Conservation (phyloP, 2,888 invertebrate species). For the Andrena hattorfiana region DNA sequence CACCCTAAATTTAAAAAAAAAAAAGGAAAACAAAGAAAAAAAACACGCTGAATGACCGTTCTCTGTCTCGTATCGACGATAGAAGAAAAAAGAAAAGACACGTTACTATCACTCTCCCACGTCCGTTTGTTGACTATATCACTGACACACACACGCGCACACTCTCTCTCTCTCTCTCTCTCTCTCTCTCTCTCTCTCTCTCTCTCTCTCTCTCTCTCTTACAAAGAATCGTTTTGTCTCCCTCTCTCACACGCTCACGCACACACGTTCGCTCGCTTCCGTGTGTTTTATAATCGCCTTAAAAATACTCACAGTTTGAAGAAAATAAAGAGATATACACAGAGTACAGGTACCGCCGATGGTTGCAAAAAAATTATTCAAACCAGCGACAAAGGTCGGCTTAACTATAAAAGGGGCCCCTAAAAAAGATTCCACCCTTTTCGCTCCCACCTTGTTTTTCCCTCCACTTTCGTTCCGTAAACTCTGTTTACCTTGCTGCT, state of each 20-base stretch:
- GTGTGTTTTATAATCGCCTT: conserved; percentile 64
- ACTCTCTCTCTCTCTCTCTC: conserved; percentile 31
- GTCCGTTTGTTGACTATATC: conserved; percentile 58
- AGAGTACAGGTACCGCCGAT: conserved; percentile 79
- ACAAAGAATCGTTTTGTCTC: not conserved
- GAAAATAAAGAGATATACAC: conserved; percentile 77
- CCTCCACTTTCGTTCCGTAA: not conserved
- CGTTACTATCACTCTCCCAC: conserved; percentile 64
- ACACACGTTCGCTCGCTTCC: not conserved
- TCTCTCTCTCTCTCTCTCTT: conserved; percentile 21
- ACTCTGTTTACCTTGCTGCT: conserved; percentile 36
- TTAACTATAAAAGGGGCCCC: conserved; percentile 71
- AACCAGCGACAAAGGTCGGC: conserved; percentile 74
- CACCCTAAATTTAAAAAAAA: conserved; percentile 42
- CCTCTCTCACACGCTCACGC: conserved; percentile 5
- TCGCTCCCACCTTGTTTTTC: conserved; percentile 14
- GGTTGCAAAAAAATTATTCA: conserved; percentile 67
- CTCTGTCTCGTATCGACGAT: conserved; percentile 53
- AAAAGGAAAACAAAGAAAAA: conserved; percentile 5
- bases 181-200: conserved; percentile 31
- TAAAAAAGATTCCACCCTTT: conserved; percentile 66
- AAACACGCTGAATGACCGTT: conserved; percentile 62
- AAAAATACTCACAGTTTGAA: conserved; percentile 76
- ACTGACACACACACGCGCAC: conserved; percentile 53
- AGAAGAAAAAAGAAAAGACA: conserved; percentile 36